Percentiles rank a stretch among this genome's conserved stretches.
Evolutionary conservation across 64 coral and sea anemone genomes (phyloP).

Genomic region (Montipora efflorescens): DNA sequence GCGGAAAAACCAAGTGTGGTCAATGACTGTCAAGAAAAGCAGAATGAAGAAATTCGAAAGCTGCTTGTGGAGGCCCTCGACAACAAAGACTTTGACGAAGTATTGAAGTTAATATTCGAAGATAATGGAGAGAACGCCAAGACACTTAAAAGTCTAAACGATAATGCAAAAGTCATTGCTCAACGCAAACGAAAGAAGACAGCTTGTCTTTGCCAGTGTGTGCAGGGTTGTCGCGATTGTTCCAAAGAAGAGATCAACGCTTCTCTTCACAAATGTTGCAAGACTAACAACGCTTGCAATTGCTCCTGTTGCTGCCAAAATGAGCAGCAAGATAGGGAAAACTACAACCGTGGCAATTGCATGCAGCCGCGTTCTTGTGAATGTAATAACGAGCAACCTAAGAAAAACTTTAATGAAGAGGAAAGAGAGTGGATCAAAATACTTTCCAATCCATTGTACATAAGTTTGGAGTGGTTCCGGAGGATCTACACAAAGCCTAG

Average conservation of each 20-base stretch:
- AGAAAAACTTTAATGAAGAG: neutral
- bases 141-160: neutral
- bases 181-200: neutral
- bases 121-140: neutral
- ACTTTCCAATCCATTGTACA: slow-evolving; percentile 31
- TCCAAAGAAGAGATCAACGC: too few relatives aligned
- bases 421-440: slow-evolving; percentile 15
- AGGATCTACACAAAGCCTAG: neutral
- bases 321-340: too few relatives aligned
- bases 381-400: neutral
- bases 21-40: too few relatives aligned
- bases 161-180: neutral
- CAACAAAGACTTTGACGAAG: neutral
- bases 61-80: neutral
- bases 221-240: too few relatives aligned
- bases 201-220: too few relatives aligned
- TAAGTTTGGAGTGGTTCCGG: slow-evolving; percentile 18
- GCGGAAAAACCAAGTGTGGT: too few relatives aligned
- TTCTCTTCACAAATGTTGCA: too few relatives aligned
- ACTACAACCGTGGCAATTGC: too few relatives aligned
- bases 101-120: neutral
- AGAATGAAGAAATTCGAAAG: too few relatives aligned
- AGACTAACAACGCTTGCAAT: too few relatives aligned
- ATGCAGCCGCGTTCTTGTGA: too few relatives aligned
- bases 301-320: too few relatives aligned